Percentiles rank a stretch among this genome's conserved stretches.
These are phyloP conservation scores for Kryptolebias ocellatus DNA, from an alignment of 2,797 vertebrate genomes.

Conservation along the genomic window DNA sequence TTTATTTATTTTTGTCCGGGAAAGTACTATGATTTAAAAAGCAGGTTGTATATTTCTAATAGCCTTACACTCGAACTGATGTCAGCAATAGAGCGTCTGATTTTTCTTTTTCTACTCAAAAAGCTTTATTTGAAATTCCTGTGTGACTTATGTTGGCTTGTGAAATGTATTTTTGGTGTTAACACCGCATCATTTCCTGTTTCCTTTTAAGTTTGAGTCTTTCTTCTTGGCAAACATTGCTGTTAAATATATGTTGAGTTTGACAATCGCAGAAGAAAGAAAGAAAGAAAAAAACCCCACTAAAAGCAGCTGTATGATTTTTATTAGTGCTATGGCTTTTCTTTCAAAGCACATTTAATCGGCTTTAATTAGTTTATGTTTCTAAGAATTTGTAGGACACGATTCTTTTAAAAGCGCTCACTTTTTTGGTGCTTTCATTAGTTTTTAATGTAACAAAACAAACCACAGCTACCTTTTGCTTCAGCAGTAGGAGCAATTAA, in stretches of 20 bases:
- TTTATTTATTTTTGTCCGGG: conserved; percentile 30
- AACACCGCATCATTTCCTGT: conserved; percentile 26
- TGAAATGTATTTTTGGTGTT: conserved; percentile 20
- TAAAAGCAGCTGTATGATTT: too few relatives aligned
- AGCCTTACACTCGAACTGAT: conserved; percentile 75
- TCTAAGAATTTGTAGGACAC: not conserved
- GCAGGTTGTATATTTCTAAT: conserved; percentile 69
- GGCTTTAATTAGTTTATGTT: not conserved
- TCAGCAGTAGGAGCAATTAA: conserved; percentile 24
- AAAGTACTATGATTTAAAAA: conserved; percentile 51
- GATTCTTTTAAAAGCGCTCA: not conserved
- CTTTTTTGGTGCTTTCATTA: conserved; percentile 19
- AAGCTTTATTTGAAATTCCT: conserved; percentile 21
- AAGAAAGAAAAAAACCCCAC: too few relatives aligned
- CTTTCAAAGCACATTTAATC: not conserved
- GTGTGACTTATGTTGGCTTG: conserved; percentile 19
- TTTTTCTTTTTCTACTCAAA: conserved; percentile 10
- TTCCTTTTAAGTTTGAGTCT: conserved; percentile 16
- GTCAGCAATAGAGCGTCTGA: conserved; percentile 65
- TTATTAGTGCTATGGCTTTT: too few relatives aligned
- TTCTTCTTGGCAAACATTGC: not conserved
- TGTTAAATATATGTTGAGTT: too few relatives aligned
- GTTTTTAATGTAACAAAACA: conserved; percentile 17
- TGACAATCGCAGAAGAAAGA: too few relatives aligned
- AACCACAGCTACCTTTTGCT: conserved; percentile 4